phyloP scores from a whole-genome alignment of 2,113 vertebrate genomes.

The Oryctolagus cuniculus region mOryCun1.1 NC_091445.1:29105501-29106000 shows the following conservation, averaged over 20 bases:
- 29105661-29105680: neutral
- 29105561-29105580: neutral
- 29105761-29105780: neutral
- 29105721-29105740: neutral
- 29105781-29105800: neutral
- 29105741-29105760: neutral
- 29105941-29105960: neutral
- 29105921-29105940: neutral
- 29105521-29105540: constrained; percentile 14
- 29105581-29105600: neutral
- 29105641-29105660: neutral
- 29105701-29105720: neutral
- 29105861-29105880: too few species aligned
- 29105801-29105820: neutral
- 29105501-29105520: neutral
- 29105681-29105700: neutral
- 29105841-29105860: neutral
- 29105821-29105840: neutral
- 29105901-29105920: neutral
- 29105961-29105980: neutral
- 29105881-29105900: neutral
- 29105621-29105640: neutral
- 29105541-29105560: neutral
- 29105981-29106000: neutral
- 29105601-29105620: neutral